Evolutionary conservation across 2,888 invertebrate genomes (phyloP).

Genomic region (Drosophila monieri): DNA sequence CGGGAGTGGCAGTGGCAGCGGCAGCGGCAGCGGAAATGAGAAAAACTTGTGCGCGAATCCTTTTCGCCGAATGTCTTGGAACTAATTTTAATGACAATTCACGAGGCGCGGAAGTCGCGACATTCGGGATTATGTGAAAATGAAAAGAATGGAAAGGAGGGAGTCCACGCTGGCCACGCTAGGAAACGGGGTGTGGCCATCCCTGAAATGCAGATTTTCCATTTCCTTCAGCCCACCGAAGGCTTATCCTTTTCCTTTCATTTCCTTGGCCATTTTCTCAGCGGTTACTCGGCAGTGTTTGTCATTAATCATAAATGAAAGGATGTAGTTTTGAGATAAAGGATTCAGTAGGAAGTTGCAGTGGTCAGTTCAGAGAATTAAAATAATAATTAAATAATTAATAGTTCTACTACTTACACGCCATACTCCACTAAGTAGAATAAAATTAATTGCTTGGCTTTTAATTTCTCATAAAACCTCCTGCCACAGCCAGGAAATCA

Average conservation of each 20-base stretch:
- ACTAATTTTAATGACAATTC: constrained; percentile 80
- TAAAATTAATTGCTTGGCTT: background rate
- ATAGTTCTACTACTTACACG: too few relatives aligned
- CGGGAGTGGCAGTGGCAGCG: too few relatives aligned
- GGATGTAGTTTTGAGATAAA: background rate
- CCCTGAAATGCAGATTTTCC: constrained; percentile 48
- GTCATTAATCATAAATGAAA: constrained; percentile 50
- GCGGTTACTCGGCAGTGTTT: constrained; percentile 11
- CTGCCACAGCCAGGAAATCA: background rate
- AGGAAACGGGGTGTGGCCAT: constrained; percentile 33
- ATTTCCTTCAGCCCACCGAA: constrained; percentile 22
- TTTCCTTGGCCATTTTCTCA: constrained; percentile 47
- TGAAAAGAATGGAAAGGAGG: constrained; percentile 9
- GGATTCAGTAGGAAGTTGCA: background rate
- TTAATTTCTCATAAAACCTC: background rate
- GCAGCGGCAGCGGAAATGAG: constrained; percentile 69
- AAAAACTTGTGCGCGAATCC: constrained; percentile 68
- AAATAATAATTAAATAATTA: background rate
- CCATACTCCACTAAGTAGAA: too few relatives aligned
- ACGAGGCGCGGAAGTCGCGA: constrained; percentile 56
- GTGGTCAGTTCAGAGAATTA: background rate
- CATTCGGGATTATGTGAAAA: constrained; percentile 48
- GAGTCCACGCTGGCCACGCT: constrained; percentile 13
- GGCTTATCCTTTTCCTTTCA: constrained; percentile 29
- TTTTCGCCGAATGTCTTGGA: constrained; percentile 49